These are phyloP conservation scores for Campoplex capitator DNA, from an alignment of 2,888 invertebrate species.

Conservation along the genomic window DNA sequence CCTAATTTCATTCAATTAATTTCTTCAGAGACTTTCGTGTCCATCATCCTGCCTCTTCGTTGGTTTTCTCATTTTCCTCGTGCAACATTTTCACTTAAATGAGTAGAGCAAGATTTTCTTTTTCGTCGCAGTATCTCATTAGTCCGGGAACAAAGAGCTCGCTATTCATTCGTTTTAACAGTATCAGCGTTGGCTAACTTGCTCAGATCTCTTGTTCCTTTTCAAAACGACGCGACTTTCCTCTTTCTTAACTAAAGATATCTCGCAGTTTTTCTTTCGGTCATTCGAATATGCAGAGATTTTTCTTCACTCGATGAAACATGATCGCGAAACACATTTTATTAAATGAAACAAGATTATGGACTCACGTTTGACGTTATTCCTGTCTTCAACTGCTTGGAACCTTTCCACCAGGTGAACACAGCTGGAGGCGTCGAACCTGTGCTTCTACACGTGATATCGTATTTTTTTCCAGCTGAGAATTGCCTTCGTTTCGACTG, in stretches of 20 bases:
- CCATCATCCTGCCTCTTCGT: slow-evolving; percentile 7
- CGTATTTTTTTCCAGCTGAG: slow-evolving; percentile 93
- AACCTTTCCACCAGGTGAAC: slow-evolving; percentile 96
- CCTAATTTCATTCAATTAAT: slow-evolving; percentile 67
- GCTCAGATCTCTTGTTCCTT: neutral
- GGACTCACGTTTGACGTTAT: slow-evolving; percentile 91
- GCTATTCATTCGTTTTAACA: neutral
- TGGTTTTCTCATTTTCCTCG: slow-evolving; percentile 25
- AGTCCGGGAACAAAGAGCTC: slow-evolving; percentile 2
- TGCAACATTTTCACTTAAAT: slow-evolving; percentile 59
- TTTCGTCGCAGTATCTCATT: slow-evolving; percentile 51
- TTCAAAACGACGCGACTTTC: neutral
- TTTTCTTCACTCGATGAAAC: slow-evolving; percentile 9
- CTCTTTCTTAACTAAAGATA: neutral
- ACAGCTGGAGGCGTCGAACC: slow-evolving; percentile 94
- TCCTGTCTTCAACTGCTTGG: slow-evolving; percentile 91
- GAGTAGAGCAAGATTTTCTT: slow-evolving; percentile 67
- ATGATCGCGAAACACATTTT: neutral
- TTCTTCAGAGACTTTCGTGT: slow-evolving; percentile 33
- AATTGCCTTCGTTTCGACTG: slow-evolving; percentile 92
- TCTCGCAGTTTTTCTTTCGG: neutral
- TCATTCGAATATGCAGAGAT: neutral
- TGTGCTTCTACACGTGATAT: slow-evolving; percentile 93
- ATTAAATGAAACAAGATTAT: neutral
- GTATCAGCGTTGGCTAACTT: neutral